Conservation (phyloP, 1,140 invertebrate genomes). For the Caenorhabditis briggsae region DNA sequence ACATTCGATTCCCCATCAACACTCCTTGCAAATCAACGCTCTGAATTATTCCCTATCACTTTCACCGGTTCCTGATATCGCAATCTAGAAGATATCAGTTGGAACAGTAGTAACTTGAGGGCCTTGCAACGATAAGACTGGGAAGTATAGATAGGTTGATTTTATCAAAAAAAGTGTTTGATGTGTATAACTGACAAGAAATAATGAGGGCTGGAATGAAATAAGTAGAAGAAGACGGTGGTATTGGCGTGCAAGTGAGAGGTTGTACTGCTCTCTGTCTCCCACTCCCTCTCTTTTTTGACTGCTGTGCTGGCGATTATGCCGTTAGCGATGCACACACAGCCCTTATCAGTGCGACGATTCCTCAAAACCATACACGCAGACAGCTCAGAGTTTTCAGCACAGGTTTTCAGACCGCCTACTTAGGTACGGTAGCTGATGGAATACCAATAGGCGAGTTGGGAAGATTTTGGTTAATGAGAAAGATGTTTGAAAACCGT, state of each 20-base stretch:
- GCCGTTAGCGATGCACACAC: background rate
- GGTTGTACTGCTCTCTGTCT: background rate
- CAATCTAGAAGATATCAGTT: constrained; percentile 38
- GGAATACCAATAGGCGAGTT: background rate
- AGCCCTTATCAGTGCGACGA: constrained; percentile 1
- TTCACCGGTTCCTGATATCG: background rate
- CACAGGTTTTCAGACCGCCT: background rate
- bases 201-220: background rate
- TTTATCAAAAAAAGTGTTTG: constrained; percentile 35
- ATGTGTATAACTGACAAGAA: too few relatives aligned
- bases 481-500: background rate
- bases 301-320: constrained; percentile 19
- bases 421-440: background rate
- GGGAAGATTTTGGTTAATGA: background rate
- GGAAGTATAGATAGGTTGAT: constrained; percentile 45
- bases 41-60: too few relatives aligned
- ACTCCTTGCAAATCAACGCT: too few relatives aligned
- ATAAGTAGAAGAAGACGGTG: background rate
- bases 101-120: constrained; percentile 16
- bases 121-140: constrained; percentile 43
- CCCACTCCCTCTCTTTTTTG: background rate
- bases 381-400: constrained; percentile 14
- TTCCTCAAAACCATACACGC: background rate
- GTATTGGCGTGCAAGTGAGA: constrained; percentile 5
- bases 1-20: too few relatives aligned